Evolutionary conservation across 1,140 invertebrate species (phyloP), one percentile per base, ranked within the genome.

Genomic region (Plodia interpunctella): DNA sequence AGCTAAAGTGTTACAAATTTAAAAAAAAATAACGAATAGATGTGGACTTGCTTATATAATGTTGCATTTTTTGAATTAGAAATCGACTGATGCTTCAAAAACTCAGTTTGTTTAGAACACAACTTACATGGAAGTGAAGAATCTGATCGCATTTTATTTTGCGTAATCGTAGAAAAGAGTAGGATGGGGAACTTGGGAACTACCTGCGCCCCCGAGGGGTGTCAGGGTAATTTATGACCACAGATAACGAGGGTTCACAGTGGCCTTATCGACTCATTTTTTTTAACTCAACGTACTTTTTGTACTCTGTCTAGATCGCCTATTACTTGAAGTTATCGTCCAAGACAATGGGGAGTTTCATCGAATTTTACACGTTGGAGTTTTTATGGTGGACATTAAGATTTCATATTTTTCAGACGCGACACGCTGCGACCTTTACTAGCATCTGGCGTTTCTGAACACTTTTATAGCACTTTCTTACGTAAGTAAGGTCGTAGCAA

Each of bases 221-320:
- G 85, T 78, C 72, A 56, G 76, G 61, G 80, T 88, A 88, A 88
- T 88, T 88, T 88, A 88, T 83, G 85, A 84, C 72, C 72, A 67
- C 60, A 83, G 85, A 88, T 88, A 88, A 87, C 83, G 79, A 88
- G 83, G 80, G 77, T 79, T 79, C 80, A 74, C 77, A 76, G 76
- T 75, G 78, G 82, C 74, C 78, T 87, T 87, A 88, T 88, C 85
- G 78, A 79, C 74, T 82, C 78, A 78, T 78, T 57, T 74, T 83
- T n/a, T 77, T 85, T 82, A 79, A 70, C 72, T 80, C 78, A 67
- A 76, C 6, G 74, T 81, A 69, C 74, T 86, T 88, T 83, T 84
- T 68, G 74, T 81, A 69, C 74, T 86, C 86, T 82, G 83, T 68
- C 65, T 77, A 73, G 83, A 86, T 83, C 78, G 85, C 70, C 81